phyloP scores from a whole-genome alignment of 1,140 invertebrate species.

The Penaeus japonicus region DNA sequence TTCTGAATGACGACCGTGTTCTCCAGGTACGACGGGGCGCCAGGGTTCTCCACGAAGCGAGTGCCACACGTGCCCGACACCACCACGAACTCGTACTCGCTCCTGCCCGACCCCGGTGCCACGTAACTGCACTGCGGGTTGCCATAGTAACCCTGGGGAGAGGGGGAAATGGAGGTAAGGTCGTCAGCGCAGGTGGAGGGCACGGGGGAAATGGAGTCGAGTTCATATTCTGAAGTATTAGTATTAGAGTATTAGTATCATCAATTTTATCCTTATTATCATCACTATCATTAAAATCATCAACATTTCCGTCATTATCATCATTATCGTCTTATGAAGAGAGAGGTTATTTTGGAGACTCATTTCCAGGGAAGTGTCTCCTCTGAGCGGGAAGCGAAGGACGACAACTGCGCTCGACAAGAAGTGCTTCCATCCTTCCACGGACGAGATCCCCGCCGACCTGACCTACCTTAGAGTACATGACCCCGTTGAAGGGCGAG shows the following conservation, averaged over 20 bases:
- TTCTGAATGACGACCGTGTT: slow-evolving; percentile 82
- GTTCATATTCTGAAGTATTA: too few species aligned
- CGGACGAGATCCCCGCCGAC: not conserved
- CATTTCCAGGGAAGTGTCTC: too few species aligned
- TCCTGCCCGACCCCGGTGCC: slow-evolving; percentile 71
- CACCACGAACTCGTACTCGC: slow-evolving; percentile 76
- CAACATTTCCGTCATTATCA: not conserved
- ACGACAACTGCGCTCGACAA: too few species aligned
- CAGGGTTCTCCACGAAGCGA: slow-evolving; percentile 78
- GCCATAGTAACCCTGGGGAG: slow-evolving; percentile 72
- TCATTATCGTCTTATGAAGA: too few species aligned
- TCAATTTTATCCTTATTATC: not conserved
- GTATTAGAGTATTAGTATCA: too few species aligned
- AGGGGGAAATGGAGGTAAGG: not conserved
- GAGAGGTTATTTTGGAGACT: too few species aligned
- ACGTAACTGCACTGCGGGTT: slow-evolving; percentile 78
- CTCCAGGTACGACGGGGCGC: slow-evolving; percentile 80
- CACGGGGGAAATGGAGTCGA: not conserved
- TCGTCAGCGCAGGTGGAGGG: not conserved
- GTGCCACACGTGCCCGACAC: slow-evolving; percentile 79
- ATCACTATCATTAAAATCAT: not conserved
- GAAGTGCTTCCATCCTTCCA: too few species aligned
- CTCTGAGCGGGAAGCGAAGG: too few species aligned
- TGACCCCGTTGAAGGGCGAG: slow-evolving; percentile 77
- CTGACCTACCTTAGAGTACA: slow-evolving; percentile 78